These are phyloP conservation scores for Prionace glauca DNA, from an alignment of 2,797 vertebrate genomes.

Conservation along the genomic window DNA sequence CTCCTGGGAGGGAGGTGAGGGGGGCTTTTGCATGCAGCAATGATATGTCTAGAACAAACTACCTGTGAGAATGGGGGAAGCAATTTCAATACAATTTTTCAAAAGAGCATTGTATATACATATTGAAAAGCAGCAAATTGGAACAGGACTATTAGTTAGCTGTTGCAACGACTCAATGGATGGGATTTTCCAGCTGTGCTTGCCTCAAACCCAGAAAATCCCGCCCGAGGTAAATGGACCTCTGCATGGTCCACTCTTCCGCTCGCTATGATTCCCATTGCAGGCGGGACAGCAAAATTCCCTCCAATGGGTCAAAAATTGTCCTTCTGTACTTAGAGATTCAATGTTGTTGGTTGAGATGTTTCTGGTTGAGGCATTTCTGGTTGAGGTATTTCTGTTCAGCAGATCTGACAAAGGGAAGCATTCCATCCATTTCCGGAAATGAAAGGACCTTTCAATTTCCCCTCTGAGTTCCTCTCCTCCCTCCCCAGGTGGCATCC, in stretches of 20 bases:
- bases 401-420: not conserved
- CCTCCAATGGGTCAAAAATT: no score
- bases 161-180: not conserved
- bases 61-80: not conserved
- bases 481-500: not conserved
- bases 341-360: not conserved
- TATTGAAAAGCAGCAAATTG: not conserved
- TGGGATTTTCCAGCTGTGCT: no score
- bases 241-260: no score
- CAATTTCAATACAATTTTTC: not conserved
- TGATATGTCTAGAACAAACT: not conserved
- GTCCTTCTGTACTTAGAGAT: not conserved
- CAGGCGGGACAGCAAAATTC: no score
- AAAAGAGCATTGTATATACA: not conserved
- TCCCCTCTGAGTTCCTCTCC: not conserved
- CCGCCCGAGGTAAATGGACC: no score
- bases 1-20: not conserved
- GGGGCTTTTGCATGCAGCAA: not conserved
- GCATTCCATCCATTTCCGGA: not conserved
- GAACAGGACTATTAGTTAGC: not conserved
- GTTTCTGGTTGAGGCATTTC: no score
- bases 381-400: not conserved
- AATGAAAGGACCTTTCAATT: not conserved
- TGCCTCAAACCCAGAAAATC: no score
- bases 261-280: no score